A percentile compares a stretch with the other conserved stretches of the same genome.
Evolutionary conservation across 2,113 vertebrate species (phyloP).

Genomic region (Oophaga pumilio): DNA sequence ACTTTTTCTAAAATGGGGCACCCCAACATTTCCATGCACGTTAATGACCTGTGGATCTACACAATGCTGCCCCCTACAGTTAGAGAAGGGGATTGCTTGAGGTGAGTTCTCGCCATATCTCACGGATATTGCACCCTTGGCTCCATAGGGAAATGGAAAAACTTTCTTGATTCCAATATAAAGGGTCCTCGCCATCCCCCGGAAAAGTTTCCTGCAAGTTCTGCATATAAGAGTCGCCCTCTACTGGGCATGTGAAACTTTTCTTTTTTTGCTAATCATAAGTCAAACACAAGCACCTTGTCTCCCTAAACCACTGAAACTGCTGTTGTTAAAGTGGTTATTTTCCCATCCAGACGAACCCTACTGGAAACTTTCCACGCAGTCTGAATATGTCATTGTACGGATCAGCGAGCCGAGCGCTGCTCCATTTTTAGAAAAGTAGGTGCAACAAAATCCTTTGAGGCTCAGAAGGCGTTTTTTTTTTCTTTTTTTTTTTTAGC

Average conservation of each 20-base stretch:
- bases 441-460: conserved; percentile 25
- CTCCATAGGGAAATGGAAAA: no score
- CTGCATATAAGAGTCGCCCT: no score
- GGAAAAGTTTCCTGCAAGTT: no score
- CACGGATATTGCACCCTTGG: no score
- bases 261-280: background rate
- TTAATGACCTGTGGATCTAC: no score
- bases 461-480: conserved; percentile 1
- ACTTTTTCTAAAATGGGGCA: no score
- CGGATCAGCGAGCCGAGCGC: background rate
- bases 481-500: background rate
- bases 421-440: conserved; percentile 24
- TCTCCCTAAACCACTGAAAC: background rate
- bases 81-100: no score
- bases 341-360: conserved; percentile 11
- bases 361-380: conserved; percentile 1
- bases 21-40: no score
- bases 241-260: background rate
- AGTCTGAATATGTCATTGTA: conserved; percentile 5
- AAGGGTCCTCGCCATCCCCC: no score
- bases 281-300: background rate
- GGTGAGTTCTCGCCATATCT: no score
- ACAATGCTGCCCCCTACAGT: no score
- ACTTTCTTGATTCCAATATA: no score
- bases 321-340: background rate